Percentiles rank a stretch among this genome's conserved stretches.
These are phyloP conservation scores for Marmota monax DNA, from an alignment of 2,113 vertebrate genomes.

Conservation along the genomic window DNA sequence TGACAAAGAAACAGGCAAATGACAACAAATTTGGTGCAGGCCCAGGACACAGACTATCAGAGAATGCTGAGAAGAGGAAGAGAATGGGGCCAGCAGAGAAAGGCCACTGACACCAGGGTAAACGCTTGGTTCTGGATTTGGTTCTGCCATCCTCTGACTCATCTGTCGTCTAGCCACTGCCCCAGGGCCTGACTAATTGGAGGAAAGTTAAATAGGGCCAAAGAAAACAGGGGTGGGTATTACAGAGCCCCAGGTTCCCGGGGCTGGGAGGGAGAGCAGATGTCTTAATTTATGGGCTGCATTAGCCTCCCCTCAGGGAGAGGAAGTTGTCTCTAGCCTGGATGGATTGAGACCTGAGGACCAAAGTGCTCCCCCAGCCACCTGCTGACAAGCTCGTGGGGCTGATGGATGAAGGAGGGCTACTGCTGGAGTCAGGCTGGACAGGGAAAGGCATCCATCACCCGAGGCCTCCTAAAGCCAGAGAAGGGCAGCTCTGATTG, in stretches of 20 bases:
- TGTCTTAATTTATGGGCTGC: constrained; percentile 62
- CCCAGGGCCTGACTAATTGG: constrained; percentile 47
- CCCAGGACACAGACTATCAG: background rate
- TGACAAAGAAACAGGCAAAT: background rate
- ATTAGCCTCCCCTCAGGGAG: background rate
- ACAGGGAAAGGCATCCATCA: constrained; percentile 63
- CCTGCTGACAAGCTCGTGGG: background rate
- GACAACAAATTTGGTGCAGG: background rate
- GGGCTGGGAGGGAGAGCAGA: constrained; percentile 76
- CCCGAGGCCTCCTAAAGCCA: constrained; percentile 8
- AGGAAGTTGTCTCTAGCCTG: constrained; percentile 44
- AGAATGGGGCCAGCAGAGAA: background rate
- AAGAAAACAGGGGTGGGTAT: constrained; percentile 50
- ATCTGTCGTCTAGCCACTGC: constrained; percentile 44
- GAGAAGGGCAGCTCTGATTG: background rate
- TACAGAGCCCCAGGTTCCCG: constrained; percentile 10
- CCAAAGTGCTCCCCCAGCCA: constrained; percentile 5
- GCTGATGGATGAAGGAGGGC: constrained; percentile 41
- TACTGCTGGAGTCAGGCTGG: background rate
- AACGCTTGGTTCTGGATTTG: constrained; percentile 44
- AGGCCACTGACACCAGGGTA: background rate
- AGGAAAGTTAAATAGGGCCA: constrained; percentile 32
- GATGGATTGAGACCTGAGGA: background rate
- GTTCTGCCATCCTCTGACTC: constrained; percentile 26
- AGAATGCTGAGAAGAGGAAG: background rate